These are phyloP conservation scores for Eledone cirrhosa DNA, from an alignment of 2,888 invertebrate species.

Conservation along the genomic window DNA sequence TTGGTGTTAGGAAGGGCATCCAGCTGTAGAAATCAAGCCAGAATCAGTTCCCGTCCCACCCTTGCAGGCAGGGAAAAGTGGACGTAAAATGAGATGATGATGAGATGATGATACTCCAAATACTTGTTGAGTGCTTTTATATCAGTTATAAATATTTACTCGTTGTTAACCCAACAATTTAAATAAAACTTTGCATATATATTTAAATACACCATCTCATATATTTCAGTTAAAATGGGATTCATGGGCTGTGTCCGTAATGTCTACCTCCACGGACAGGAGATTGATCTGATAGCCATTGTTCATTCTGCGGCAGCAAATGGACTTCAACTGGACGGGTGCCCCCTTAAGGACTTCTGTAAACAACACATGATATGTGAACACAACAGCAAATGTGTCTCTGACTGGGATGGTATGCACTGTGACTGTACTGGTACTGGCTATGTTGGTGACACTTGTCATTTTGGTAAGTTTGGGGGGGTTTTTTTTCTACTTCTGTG, in stretches of 20 bases:
- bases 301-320: slow-evolving; percentile 51
- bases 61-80: too few species aligned
- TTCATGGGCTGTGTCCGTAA: slow-evolving; percentile 66
- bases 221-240: slow-evolving; percentile 48
- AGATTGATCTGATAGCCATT: slow-evolving; percentile 61
- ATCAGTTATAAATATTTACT: too few species aligned
- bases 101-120: too few species aligned
- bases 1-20: too few species aligned
- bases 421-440: slow-evolving; percentile 92
- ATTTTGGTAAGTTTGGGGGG: slow-evolving; percentile 77
- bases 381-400: slow-evolving; percentile 89
- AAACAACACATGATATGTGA: slow-evolving; percentile 73
- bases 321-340: slow-evolving; percentile 60
- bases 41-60: too few species aligned
- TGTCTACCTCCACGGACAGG: slow-evolving; percentile 56
- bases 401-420: slow-evolving; percentile 82
- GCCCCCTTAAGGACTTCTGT: slow-evolving; percentile 60
- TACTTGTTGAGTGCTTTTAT: neutral
- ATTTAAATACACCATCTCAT: neutral
- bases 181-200: neutral
- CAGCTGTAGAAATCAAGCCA: too few species aligned
- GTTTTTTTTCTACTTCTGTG: too few species aligned
- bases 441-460: slow-evolving; percentile 92
- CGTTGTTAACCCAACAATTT: too few species aligned
- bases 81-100: too few species aligned